Conservation (phyloP, 2,113 vertebrate genomes). For the Myxocyprinus asiaticus region DNA sequence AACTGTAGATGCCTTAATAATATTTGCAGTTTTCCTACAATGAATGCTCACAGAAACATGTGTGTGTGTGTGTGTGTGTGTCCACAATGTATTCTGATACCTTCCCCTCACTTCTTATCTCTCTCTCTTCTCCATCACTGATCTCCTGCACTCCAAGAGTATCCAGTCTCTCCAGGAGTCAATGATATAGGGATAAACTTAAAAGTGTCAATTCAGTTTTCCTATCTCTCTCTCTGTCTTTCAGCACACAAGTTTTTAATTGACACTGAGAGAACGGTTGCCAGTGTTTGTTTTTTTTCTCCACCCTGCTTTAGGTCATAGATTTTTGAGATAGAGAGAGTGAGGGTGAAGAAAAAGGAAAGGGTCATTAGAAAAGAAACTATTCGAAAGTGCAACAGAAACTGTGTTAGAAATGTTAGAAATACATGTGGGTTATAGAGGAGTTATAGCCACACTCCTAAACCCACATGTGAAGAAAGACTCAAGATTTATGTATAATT, state of each 20-base stretch:
- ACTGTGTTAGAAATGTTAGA: not conserved
- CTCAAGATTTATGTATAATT: not conserved
- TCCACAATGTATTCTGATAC: conserved; percentile 27
- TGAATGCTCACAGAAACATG: no score
- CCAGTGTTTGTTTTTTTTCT: no score
- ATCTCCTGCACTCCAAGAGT: conserved; percentile 31
- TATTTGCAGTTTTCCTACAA: no score
- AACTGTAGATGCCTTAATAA: no score
- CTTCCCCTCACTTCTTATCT: not conserved
- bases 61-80: not conserved
- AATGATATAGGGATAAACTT: conserved; percentile 71
- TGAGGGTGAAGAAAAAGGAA: no score
- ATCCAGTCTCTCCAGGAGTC: conserved; percentile 64
- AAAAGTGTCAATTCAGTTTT: conserved; percentile 73
- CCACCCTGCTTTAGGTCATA: no score
- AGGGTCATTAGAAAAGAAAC: no score
- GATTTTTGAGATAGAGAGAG: no score
- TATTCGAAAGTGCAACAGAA: no score
- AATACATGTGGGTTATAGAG: not conserved
- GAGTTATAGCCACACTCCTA: not conserved
- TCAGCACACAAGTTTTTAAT: conserved; percentile 57
- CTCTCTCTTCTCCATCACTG: not conserved
- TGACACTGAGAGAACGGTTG: conserved; percentile 53
- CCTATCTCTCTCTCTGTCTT: conserved; percentile 55
- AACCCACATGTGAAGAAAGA: not conserved